A percentile compares a stretch with the other conserved stretches of the same genome.
These are phyloP conservation scores for Nebria ingens DNA, from an alignment of 1,140 invertebrate species.

Conservation along the genomic window DNA sequence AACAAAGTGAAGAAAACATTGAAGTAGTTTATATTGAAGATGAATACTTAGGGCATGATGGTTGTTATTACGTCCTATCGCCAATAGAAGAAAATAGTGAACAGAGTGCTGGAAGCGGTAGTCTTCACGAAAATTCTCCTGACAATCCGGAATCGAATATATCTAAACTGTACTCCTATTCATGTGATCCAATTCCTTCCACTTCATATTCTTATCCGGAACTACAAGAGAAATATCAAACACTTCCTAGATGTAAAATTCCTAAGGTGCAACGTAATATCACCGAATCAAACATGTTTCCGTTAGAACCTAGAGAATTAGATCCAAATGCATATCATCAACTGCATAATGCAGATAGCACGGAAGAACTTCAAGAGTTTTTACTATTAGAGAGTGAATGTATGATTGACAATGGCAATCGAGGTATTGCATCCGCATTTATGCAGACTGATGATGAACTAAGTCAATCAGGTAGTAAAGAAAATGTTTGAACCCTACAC, in stretches of 20 bases:
- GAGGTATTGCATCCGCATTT: slow-evolving; percentile 39
- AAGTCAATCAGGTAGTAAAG: slow-evolving; percentile 17
- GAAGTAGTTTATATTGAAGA: slow-evolving; percentile 13
- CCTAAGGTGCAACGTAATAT: slow-evolving; percentile 18
- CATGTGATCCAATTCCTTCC: slow-evolving; percentile 28
- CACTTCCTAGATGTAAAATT: slow-evolving; percentile 39
- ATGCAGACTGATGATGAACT: slow-evolving; percentile 25
- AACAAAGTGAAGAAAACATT: slow-evolving; percentile 4
- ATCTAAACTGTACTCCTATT: slow-evolving; percentile 23
- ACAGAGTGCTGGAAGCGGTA: slow-evolving; percentile 38
- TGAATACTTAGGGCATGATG: slow-evolving; percentile 10
- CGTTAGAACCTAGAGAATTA: slow-evolving; percentile 47
- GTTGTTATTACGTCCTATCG: slow-evolving; percentile 32
- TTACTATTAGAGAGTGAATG: slow-evolving; percentile 52
- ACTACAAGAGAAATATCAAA: slow-evolving; percentile 37
- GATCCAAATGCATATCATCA: slow-evolving; percentile 46
- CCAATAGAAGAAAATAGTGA: slow-evolving; percentile 50
- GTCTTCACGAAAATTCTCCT: slow-evolving; percentile 27
- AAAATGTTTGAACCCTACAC: too few relatives aligned
- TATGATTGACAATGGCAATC: slow-evolving; percentile 39
- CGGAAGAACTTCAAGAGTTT: slow-evolving; percentile 56
- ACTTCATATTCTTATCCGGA: slow-evolving; percentile 20
- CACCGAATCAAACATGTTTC: slow-evolving; percentile 38
- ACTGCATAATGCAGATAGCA: slow-evolving; percentile 48
- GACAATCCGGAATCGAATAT: slow-evolving; percentile 14